phyloP scores from a whole-genome alignment of 2,888 invertebrate species.

The Trilocha varians region DNA sequence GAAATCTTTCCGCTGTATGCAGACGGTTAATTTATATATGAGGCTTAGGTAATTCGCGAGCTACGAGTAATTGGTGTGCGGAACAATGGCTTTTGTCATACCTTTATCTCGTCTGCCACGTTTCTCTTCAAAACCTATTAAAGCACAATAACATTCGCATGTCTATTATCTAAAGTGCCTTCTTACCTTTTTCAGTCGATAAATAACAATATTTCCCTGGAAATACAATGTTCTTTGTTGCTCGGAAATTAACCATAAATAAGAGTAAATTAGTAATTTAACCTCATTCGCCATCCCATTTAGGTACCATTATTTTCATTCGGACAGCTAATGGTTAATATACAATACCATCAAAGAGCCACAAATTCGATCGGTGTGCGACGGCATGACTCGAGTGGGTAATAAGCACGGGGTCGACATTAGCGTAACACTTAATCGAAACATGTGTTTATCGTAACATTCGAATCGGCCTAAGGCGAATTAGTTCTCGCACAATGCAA shows the following conservation, averaged over 20 bases:
- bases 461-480: constrained; percentile 72
- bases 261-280: constrained; percentile 4
- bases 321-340: constrained; percentile 12
- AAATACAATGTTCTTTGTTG: constrained; percentile 2
- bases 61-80: constrained; percentile 68
- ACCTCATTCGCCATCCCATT: constrained; percentile 3
- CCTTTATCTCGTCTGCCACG: constrained; percentile 62
- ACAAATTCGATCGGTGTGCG: constrained; percentile 25
- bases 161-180: constrained; percentile 38
- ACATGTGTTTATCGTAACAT: constrained; percentile 71
- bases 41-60: constrained; percentile 72
- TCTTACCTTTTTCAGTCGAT: constrained; percentile 14
- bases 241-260: constrained; percentile 7
- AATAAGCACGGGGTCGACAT: constrained; percentile 41
- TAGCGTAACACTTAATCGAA: constrained; percentile 62
- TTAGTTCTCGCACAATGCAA: constrained; percentile 74
- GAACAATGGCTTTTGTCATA: constrained; percentile 74
- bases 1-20: constrained; percentile 74
- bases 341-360: constrained; percentile 12
- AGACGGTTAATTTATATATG: constrained; percentile 72
- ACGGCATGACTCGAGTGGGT: constrained; percentile 31
- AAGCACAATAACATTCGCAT: constrained; percentile 51
- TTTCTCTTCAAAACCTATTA: constrained; percentile 53
- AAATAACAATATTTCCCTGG: constrained; percentile 5
- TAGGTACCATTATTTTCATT: constrained; percentile 7